These are phyloP conservation scores for Columba guinea DNA, from an alignment of 2,797 vertebrate genomes.

Conservation along the genomic window DNA sequence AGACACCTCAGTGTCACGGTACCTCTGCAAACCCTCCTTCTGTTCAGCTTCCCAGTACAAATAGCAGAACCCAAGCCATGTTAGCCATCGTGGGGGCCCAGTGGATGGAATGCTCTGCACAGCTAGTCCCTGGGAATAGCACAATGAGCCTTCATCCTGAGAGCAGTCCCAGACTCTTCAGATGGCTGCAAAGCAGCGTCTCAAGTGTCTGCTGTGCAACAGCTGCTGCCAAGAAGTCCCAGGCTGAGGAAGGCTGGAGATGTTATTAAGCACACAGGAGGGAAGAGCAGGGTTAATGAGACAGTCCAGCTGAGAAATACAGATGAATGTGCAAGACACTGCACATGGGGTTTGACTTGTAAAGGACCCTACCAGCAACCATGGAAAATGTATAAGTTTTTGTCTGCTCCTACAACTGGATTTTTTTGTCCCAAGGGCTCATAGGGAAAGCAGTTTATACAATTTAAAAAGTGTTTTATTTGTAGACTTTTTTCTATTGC, in stretches of 20 bases:
- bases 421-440: conserved; percentile 41
- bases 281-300: not conserved
- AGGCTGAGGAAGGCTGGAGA: not conserved
- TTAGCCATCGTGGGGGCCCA: rapidly evolving
- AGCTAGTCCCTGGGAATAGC: rapidly evolving
- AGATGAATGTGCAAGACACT: not conserved
- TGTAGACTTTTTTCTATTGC: not conserved
- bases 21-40: not conserved
- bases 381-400: not conserved
- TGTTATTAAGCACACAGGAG: not conserved
- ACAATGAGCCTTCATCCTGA: rapidly evolving
- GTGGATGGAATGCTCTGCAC: not conserved
- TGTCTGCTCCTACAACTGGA: not conserved
- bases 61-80: not conserved
- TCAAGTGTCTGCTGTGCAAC: not conserved
- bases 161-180: not conserved
- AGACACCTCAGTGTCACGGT: not conserved
- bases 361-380: not conserved
- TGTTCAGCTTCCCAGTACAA: not conserved
- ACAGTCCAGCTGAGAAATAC: not conserved
- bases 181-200: not conserved
- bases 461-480: not conserved
- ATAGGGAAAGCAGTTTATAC: conserved; percentile 4
- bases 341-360: not conserved
- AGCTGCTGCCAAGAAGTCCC: not conserved